Conservation (phyloP, 2,888 invertebrate species). For the Unio pictorum region DNA sequence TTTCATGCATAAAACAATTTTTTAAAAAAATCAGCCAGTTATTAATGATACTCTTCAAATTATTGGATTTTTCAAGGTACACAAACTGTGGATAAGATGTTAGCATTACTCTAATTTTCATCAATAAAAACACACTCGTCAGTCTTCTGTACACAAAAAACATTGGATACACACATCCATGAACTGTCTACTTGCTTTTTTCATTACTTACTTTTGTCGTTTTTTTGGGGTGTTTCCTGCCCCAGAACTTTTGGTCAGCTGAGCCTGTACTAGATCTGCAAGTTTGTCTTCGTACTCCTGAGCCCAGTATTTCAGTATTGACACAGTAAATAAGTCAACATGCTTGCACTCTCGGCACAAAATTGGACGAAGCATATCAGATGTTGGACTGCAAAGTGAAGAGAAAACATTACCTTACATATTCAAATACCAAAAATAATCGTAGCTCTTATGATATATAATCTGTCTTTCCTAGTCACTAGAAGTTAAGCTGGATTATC, state of each 20-base stretch:
- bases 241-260: conserved; percentile 76
- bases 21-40: too few relatives aligned
- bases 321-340: conserved; percentile 89
- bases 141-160: background rate
- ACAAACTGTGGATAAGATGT: too few relatives aligned
- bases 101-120: too few relatives aligned
- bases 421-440: too few relatives aligned
- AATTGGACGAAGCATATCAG: conserved; percentile 87
- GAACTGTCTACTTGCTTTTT: background rate
- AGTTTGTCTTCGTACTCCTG: conserved; percentile 90
- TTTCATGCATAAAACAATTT: too few relatives aligned
- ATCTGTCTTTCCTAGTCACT: too few relatives aligned
- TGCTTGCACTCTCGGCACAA: conserved; percentile 76
- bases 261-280: conserved; percentile 72
- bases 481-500: too few relatives aligned
- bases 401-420: too few relatives aligned
- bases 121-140: too few relatives aligned
- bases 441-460: too few relatives aligned
- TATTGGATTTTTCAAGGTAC: too few relatives aligned
- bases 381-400: conserved; percentile 79
- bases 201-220: conserved; percentile 74
- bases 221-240: conserved; percentile 84
- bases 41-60: too few relatives aligned
- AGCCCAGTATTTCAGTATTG: conserved; percentile 94
- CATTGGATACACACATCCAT: background rate